Conservation (phyloP, 2,113 vertebrate genomes). For the Panurus biarmicus region DNA sequence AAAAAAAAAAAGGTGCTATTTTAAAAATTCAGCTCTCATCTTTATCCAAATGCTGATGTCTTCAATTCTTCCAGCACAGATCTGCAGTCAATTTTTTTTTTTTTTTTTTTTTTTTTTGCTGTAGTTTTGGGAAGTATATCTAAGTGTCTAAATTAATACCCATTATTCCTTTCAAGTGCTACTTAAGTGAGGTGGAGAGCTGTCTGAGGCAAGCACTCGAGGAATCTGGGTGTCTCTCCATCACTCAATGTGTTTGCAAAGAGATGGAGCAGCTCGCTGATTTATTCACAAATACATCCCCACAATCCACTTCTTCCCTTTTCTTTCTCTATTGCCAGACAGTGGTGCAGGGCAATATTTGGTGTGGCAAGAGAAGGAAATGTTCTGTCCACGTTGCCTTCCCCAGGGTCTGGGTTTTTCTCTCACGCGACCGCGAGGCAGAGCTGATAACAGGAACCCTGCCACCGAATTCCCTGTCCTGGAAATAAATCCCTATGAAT, state of each 20-base stretch:
- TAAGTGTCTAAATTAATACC: conserved; percentile 7
- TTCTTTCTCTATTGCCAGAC: neutral
- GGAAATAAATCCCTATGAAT: neutral
- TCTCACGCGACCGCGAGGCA: neutral
- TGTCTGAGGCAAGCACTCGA: conserved; percentile 23
- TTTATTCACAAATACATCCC: conserved; percentile 1
- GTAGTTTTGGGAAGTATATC: neutral
- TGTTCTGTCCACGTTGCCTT: neutral
- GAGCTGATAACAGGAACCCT: neutral
- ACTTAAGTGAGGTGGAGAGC: conserved; percentile 1
- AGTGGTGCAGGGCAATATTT: neutral
- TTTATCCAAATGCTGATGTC: neutral
- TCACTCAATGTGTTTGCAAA: conserved; percentile 31
- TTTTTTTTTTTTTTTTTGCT: neutral
- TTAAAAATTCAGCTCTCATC: neutral
- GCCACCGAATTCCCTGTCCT: neutral
- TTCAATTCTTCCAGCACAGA: neutral
- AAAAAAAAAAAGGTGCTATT: neutral
- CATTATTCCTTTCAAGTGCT: conserved; percentile 14
- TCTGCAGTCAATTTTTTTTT: neutral
- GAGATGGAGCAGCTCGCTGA: neutral
- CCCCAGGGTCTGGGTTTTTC: neutral
- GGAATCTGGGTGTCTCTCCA: neutral
- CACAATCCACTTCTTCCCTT: neutral
- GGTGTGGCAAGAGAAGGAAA: conserved; percentile 29